phyloP scores from a whole-genome alignment of 35 echinoderm and acorn worm genomes.

The Heliocidaris tuberculata region DNA sequence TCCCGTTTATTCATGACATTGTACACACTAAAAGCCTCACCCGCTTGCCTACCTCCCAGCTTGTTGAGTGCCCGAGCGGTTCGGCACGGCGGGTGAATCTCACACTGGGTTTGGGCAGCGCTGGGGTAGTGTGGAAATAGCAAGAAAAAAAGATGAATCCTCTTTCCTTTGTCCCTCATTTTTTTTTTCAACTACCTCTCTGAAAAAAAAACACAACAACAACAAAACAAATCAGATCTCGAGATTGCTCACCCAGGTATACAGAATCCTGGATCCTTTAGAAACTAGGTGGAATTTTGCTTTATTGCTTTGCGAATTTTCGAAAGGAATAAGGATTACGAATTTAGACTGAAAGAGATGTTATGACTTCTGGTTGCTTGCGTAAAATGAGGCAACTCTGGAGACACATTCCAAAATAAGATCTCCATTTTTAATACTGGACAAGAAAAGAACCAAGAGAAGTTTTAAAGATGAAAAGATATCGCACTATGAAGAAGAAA shows the following conservation, averaged over 20 bases:
- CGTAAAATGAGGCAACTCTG: neutral
- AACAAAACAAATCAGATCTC: neutral
- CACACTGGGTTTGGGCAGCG: neutral
- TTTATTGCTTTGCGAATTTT: neutral
- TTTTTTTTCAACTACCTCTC: neutral
- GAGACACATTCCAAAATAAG: neutral
- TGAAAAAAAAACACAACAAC: neutral
- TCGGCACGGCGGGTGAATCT: neutral
- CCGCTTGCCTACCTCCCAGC: neutral
- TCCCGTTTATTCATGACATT: conserved; percentile 51
- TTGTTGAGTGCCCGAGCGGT: neutral
- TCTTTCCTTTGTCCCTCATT: neutral
- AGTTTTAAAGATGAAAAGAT: too few species aligned
- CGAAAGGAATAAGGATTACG: neutral
- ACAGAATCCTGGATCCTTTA: neutral
- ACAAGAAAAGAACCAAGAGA: too few species aligned
- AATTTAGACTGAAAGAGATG: neutral
- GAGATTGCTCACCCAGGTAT: neutral
- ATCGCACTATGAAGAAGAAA: too few species aligned
- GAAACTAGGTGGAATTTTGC: neutral
- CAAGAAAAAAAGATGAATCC: neutral
- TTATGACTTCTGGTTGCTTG: neutral
- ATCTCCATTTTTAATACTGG: too few species aligned
- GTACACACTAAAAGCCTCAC: conserved; percentile 28
- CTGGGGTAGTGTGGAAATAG: neutral